Conservation (phyloP, 2,113 vertebrate species). For the Serilophus lunatus region DNA sequence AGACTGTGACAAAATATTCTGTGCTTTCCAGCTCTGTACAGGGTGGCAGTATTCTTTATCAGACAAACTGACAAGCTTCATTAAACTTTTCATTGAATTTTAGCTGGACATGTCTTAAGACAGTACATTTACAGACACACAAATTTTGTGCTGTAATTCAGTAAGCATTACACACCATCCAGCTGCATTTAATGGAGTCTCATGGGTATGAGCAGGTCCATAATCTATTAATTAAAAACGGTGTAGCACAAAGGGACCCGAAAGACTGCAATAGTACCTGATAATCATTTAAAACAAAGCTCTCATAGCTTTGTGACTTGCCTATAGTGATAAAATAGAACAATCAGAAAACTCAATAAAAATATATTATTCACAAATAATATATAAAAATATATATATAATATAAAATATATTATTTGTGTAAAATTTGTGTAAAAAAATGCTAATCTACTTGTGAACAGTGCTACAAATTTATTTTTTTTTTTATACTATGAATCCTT, state of each 20-base stretch:
- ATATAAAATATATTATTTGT: too few species aligned
- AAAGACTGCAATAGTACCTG: not conserved
- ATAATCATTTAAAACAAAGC: conserved; percentile 2
- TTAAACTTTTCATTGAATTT: conserved; percentile 28
- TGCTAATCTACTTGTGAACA: not conserved
- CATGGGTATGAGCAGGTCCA: not conserved
- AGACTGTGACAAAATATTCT: not conserved
- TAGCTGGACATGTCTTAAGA: not conserved
- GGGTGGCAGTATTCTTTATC: not conserved
- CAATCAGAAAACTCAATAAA: conserved; percentile 28
- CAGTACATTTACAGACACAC: not conserved
- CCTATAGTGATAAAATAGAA: conserved; percentile 21
- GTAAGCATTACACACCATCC: not conserved
- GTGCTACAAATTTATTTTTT: not conserved
- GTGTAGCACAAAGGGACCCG: not conserved
- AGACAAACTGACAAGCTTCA: conserved; percentile 26
- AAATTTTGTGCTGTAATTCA: conserved; percentile 5
- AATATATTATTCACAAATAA: not conserved
- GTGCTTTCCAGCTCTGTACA: not conserved
- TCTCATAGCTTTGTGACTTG: not conserved
- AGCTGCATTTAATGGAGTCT: not conserved
- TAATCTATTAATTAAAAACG: conserved; percentile 9
- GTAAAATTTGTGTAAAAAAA: too few species aligned
- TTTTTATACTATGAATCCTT: not conserved
- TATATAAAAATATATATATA: too few species aligned